Evolutionary conservation across 23 tunicate species (phyloP).

Genomic region (Ascidia mentula): DNA sequence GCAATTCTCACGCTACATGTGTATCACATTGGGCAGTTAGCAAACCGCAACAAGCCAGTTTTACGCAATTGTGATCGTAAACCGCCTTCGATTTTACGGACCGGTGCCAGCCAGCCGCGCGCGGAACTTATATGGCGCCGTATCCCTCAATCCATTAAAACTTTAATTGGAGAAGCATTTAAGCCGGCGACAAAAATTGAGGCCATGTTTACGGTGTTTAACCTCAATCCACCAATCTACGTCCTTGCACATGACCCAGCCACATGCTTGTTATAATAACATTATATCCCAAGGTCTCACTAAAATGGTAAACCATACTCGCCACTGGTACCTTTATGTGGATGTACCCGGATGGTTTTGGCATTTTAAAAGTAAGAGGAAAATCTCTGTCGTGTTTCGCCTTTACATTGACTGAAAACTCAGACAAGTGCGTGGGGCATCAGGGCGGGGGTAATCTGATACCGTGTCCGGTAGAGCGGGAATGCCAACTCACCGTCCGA

Average conservation of each 20-base stretch:
- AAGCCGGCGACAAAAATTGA: slow-evolving; percentile 8
- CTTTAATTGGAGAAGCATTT: neutral
- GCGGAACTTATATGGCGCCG: neutral
- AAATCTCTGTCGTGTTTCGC: neutral
- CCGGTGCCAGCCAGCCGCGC: neutral
- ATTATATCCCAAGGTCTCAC: no score
- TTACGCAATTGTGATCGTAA: neutral
- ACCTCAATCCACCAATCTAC: neutral
- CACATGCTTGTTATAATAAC: no score
- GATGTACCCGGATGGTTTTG: no score
- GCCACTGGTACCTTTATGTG: no score
- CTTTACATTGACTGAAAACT: neutral
- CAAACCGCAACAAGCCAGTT: neutral
- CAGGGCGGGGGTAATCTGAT: neutral
- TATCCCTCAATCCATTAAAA: neutral
- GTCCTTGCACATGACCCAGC: neutral
- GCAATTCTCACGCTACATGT: neutral
- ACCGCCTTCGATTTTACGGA: neutral
- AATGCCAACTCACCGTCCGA: neutral
- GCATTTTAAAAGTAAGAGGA: no score
- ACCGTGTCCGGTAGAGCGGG: neutral
- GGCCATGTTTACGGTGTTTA: neutral
- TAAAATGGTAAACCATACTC: no score
- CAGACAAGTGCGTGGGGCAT: neutral
- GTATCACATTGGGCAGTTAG: neutral